Conservation (phyloP, 2,888 invertebrate species). For the Oxyscelio sp. region DNA sequence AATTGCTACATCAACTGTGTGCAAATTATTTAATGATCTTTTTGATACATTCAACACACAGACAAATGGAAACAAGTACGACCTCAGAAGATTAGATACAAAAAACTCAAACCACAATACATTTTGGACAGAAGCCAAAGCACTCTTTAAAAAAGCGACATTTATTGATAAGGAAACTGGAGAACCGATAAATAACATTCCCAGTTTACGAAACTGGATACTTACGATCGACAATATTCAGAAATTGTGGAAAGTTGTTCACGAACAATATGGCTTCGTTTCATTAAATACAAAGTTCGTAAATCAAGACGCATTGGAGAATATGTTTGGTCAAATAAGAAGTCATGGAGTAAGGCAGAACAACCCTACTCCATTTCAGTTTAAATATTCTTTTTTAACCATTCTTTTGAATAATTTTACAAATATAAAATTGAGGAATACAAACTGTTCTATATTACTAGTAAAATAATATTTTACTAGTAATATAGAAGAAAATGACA, state of each 20-base stretch:
- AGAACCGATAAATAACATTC: background rate
- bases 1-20: conserved; percentile 17
- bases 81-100: conserved; percentile 10
- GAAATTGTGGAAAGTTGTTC: conserved; percentile 9
- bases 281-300: background rate
- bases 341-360: conserved; percentile 8
- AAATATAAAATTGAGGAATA: background rate
- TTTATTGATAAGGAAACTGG: conserved; percentile 13
- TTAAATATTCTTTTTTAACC: conserved; percentile 6
- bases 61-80: background rate
- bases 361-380: conserved; percentile 22
- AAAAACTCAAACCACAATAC: background rate
- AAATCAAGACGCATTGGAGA: conserved; percentile 28
- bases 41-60: conserved; percentile 8
- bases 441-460: too few relatives aligned
- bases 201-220: too few relatives aligned
- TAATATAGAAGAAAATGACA: too few relatives aligned
- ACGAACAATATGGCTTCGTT: background rate
- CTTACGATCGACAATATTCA: too few relatives aligned
- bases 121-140: conserved; percentile 10
- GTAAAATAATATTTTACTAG: too few relatives aligned
- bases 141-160: background rate
- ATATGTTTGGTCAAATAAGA: conserved; percentile 34
- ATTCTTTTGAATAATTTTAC: background rate
- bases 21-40: conserved; percentile 20